Evolutionary conservation across 23 tunicate species (phyloP).

Genomic region (Clavelina lepadiformis): DNA sequence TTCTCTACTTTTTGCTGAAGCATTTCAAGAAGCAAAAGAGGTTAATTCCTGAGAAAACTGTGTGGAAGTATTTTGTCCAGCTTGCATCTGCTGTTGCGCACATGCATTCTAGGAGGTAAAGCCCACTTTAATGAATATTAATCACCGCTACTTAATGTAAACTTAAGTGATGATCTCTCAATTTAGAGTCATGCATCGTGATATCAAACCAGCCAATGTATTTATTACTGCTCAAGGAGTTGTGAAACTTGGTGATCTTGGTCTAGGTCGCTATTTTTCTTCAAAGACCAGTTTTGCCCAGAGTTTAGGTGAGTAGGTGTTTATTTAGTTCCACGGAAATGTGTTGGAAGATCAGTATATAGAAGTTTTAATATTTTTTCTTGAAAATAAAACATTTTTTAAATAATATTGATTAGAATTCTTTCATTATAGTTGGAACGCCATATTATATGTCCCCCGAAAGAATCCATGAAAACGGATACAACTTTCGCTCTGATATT

Average conservation of each 20-base stretch:
- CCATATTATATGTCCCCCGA: constrained; percentile 99
- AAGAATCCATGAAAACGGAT: constrained; percentile 92
- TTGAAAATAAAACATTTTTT: not conserved
- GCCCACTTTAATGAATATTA: not conserved
- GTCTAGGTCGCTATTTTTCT: constrained; percentile 85
- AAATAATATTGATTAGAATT: not conserved
- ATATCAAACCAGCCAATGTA: constrained; percentile 98
- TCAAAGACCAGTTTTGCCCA: constrained; percentile 95
- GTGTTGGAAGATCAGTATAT: not conserved
- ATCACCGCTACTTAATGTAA: not conserved
- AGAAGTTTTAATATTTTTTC: not conserved
- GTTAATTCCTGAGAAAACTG: constrained; percentile 90
- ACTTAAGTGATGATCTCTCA: not conserved
- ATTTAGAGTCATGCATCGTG: constrained; percentile 99
- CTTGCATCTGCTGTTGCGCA: constrained; percentile 92
- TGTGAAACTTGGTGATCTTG: constrained; percentile 95
- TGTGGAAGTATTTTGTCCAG: constrained; percentile 98
- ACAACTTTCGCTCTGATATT: constrained; percentile 96
- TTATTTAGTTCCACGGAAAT: not conserved
- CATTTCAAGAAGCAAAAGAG: constrained; percentile 95
- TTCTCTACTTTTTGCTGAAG: constrained; percentile 28
- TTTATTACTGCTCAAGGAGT: constrained; percentile 95
- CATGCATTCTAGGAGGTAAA: constrained; percentile 97
- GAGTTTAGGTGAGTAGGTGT: constrained; percentile 68
- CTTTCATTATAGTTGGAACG: constrained; percentile 68